Evolutionary conservation across 2,113 vertebrate species (phyloP), one percentile per base, ranked within the genome.

Genomic region (Perccottus glenii): DNA sequence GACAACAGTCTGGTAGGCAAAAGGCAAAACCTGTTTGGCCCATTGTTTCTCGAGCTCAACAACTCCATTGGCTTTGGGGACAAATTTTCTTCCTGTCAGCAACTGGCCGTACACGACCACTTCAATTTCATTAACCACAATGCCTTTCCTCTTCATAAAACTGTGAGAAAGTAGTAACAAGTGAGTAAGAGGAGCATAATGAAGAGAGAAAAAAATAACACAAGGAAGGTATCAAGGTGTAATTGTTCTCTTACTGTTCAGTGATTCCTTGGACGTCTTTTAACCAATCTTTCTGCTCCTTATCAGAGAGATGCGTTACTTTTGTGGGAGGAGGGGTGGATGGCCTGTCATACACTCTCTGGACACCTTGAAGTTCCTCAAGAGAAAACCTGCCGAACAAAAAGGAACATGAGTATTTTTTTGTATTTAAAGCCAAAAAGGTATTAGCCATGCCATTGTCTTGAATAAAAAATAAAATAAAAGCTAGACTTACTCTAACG

Each of bases 31-130:
- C 90, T 99, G 97, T 87, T 96, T 98, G 76, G 96, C 92, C 97
- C 97, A 99, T 77, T 99, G 97, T 66, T 99, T 99, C 90, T 99
- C 96, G 65, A 99, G 90, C 81, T 90, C 92, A 70, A 99, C 96
- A 27, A 93, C 91, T 48, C 96, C 96, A n/a, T 89, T 94, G 62
- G 94, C 93, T 81, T 90, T 93, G 45, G 97, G 87, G 43, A 97
- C 91, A 3, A 97, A 99, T 65, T 94, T 97, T 66, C 90, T 93
- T 43, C 97, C 97, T 19, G 95, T 94, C 63, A 99, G 93, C 84
- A 96, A 81, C 80, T 98, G 96, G 65, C 92, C 94, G 51, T 98
- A 96, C 3, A 99, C 52, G 84, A 99, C 65, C 75, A 94, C 86
- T 0, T 75, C 82, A 0, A 96, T 98, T 68, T 98, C 94, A 12